Conservation (phyloP, 1,140 invertebrate genomes). For the Aphidius ervi region DNA sequence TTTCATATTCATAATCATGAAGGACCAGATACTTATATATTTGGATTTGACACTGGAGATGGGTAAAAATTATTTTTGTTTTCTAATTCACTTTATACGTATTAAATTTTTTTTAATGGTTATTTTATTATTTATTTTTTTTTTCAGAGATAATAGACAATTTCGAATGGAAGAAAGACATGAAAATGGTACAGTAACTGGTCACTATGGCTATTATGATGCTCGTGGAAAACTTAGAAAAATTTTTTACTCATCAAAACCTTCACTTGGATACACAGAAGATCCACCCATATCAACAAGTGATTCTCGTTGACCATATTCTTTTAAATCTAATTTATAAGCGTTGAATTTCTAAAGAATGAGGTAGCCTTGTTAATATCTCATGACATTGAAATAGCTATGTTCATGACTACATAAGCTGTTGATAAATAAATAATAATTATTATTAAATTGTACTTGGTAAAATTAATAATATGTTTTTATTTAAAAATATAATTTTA, state of each 20-base stretch:
- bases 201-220: slow-evolving; percentile 80
- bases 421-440: too few relatives aligned
- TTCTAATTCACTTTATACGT: not conserved
- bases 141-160: slow-evolving; percentile 70
- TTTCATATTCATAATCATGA: slow-evolving; percentile 68
- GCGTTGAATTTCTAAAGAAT: too few relatives aligned
- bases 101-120: slow-evolving; percentile 23
- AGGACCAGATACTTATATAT: slow-evolving; percentile 80
- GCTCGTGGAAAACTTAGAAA: slow-evolving; percentile 72
- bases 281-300: too few relatives aligned
- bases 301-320: too few relatives aligned
- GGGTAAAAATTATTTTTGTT: slow-evolving; percentile 58
- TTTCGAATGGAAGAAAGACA: slow-evolving; percentile 78
- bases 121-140: slow-evolving; percentile 26
- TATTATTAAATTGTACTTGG: too few relatives aligned
- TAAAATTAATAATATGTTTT: too few relatives aligned
- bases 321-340: too few relatives aligned
- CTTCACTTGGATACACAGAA: slow-evolving; percentile 60
- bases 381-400: too few relatives aligned
- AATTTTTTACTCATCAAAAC: slow-evolving; percentile 73
- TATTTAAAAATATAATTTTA: too few relatives aligned
- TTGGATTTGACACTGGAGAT: slow-evolving; percentile 81
- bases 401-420: too few relatives aligned
- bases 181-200: slow-evolving; percentile 71
- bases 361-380: too few relatives aligned